phyloP scores from a whole-genome alignment of 2,113 vertebrate genomes.

The Alectura lathami region DNA sequence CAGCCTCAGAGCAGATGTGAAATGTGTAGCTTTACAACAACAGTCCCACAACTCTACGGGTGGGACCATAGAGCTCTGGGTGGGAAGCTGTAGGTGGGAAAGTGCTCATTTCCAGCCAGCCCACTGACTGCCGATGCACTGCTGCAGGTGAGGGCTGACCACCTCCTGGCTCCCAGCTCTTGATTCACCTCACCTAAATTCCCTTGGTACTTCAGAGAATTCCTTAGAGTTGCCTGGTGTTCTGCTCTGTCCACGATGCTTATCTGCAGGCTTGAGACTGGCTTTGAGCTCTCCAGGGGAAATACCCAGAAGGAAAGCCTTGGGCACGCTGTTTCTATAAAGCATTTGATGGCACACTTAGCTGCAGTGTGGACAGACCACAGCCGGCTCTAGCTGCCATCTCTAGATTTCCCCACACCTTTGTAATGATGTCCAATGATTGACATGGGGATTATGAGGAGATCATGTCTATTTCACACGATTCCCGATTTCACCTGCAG shows the following conservation, averaged over 20 bases:
- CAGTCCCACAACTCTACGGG: not conserved
- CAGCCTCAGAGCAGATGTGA: not conserved
- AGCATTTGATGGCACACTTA: not conserved
- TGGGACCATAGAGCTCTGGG: not conserved
- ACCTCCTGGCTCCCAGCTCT: not conserved
- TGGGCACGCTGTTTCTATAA: not conserved
- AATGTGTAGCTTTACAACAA: not conserved
- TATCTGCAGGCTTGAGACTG: not conserved
- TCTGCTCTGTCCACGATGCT: not conserved
- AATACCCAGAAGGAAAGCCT: not conserved
- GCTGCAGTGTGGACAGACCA: not conserved
- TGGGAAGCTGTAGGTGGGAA: not conserved
- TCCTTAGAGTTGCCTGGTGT: not conserved
- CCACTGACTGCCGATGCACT: not conserved
- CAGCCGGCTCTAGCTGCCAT: not conserved
- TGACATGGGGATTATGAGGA: not conserved
- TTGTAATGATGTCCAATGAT: not conserved
- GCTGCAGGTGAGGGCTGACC: not conserved
- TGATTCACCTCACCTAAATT: not conserved
- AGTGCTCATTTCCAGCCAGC: not conserved
- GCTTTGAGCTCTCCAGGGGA: not conserved
- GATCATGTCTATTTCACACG: not conserved
- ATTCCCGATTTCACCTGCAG: not conserved
- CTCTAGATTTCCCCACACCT: not conserved
- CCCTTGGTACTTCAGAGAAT: not conserved